These are phyloP conservation scores for Sterrhoptilus dennistouni DNA, from an alignment of 2,113 vertebrate species.

Conservation along the genomic window DNA sequence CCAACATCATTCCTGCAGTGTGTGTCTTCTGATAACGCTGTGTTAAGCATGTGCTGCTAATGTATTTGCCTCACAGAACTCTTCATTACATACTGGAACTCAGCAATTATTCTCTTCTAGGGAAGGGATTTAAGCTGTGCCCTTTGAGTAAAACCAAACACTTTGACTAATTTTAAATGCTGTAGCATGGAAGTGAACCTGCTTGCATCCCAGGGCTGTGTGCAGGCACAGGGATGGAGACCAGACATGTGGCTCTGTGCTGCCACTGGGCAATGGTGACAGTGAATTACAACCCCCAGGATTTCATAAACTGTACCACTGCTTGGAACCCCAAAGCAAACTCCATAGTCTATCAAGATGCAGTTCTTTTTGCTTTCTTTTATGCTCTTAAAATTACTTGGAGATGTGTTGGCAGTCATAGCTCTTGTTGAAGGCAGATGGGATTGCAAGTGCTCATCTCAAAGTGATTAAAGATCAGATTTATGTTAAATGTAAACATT, in stretches of 20 bases:
- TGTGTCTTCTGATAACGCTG: not conserved
- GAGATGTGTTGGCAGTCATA: not conserved
- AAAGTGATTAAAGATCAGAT: constrained; percentile 11
- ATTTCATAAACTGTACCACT: not conserved
- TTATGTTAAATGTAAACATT: constrained; percentile 31
- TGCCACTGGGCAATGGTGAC: rapidly evolving
- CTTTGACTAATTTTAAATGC: not conserved
- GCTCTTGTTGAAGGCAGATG: not conserved
- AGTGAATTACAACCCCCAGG: not conserved
- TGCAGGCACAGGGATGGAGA: not conserved
- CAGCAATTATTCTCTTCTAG: not conserved
- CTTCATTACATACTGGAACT: not conserved
- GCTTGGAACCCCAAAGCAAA: not conserved
- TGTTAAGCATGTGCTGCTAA: not conserved
- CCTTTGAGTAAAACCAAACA: not conserved
- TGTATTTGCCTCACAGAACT: not conserved
- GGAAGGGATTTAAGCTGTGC: not conserved
- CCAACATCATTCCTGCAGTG: not conserved
- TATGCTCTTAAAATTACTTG: not conserved
- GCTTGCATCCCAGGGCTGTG: not conserved
- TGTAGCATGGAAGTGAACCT: rapidly evolving
- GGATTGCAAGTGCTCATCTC: not conserved
- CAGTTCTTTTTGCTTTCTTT: not conserved
- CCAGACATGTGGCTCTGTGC: rapidly evolving
- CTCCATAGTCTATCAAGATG: not conserved